phyloP scores from a whole-genome alignment of 2,113 vertebrate species.

The Corynorhinus townsendii region DNA sequence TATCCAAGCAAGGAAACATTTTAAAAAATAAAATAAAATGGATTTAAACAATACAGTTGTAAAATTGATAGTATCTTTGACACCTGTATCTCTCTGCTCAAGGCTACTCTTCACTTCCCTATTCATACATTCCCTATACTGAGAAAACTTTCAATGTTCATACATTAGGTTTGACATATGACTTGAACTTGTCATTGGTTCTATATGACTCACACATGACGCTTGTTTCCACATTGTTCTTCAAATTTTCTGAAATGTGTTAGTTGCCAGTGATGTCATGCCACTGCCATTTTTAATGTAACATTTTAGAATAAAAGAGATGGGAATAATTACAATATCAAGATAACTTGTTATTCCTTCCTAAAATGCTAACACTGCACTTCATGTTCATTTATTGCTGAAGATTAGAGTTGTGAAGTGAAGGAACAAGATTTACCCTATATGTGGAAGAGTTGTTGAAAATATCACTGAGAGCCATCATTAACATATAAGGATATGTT shows the following conservation, averaged over 20 bases:
- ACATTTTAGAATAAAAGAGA: neutral
- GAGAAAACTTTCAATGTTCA: neutral
- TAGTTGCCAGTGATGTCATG: neutral
- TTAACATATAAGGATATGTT: constrained; percentile 21
- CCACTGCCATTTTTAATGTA: neutral
- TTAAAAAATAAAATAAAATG: neutral
- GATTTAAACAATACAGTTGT: neutral
- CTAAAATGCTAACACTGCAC: rapidly evolving
- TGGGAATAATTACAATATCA: neutral
- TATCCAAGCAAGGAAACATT: too few species aligned
- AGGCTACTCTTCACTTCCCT: neutral
- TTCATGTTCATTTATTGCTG: neutral
- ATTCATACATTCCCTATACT: neutral
- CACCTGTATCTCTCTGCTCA: neutral
- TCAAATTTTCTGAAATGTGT: neutral
- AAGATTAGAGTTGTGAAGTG: neutral
- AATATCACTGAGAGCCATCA: constrained; percentile 1
- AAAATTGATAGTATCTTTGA: neutral
- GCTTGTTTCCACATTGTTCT: neutral
- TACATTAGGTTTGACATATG: neutral
- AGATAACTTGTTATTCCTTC: neutral
- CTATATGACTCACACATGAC: neutral
- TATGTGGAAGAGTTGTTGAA: neutral
- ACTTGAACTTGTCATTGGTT: neutral
- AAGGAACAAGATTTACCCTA: neutral